phyloP scores from a whole-genome alignment of 2,113 vertebrate species.

The Promerops cafer region DNA sequence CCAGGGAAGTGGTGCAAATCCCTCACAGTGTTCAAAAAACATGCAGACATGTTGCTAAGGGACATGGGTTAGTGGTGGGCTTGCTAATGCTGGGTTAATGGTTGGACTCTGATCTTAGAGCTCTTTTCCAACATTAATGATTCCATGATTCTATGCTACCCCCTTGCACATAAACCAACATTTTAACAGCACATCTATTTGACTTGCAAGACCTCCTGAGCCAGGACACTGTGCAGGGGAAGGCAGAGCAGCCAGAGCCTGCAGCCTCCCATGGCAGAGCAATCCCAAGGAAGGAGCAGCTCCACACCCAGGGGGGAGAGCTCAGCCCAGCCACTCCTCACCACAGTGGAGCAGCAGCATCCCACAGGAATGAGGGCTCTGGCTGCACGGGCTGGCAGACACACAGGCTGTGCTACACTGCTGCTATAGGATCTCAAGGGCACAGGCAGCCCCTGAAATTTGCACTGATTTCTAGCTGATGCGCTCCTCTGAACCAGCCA shows the following conservation, averaged over 20 bases:
- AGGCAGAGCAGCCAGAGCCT: background rate
- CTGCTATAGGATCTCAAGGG: background rate
- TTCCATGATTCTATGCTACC: background rate
- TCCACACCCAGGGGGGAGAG: rapidly evolving
- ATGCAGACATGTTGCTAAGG: rapidly evolving
- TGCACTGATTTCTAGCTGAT: background rate
- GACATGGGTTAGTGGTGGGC: background rate
- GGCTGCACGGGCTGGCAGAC: background rate
- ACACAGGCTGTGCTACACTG: rapidly evolving
- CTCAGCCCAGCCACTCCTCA: background rate
- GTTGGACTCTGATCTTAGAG: background rate
- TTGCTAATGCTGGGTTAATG: background rate
- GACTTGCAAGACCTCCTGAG: background rate
- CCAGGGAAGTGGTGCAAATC: background rate
- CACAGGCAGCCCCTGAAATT: background rate
- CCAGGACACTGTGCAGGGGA: background rate
- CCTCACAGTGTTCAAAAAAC: background rate
- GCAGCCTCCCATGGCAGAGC: background rate
- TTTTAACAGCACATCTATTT: background rate
- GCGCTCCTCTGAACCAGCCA: background rate
- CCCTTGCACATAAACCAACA: background rate
- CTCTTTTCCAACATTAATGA: background rate
- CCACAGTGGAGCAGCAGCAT: background rate
- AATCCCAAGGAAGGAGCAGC: background rate
- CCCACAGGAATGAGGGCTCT: rapidly evolving